These are phyloP conservation scores for Drosophila nr. fundita DNA, from an alignment of 2,888 invertebrate genomes.

Conservation along the genomic window DNA sequence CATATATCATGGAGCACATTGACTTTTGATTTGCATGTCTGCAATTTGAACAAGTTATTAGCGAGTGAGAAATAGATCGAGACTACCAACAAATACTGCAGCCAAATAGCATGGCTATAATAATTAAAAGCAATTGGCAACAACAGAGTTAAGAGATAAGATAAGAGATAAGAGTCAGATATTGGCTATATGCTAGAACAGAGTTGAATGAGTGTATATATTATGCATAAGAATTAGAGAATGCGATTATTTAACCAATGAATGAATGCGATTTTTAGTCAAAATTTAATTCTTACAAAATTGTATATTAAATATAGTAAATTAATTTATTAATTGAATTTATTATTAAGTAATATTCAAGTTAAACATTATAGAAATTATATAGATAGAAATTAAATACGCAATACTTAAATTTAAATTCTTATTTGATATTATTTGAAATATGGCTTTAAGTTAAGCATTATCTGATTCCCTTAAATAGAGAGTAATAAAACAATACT, in stretches of 20 bases:
- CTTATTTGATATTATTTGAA: too few species aligned
- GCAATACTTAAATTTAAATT: too few species aligned
- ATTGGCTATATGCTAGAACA: background rate
- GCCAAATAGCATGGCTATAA: background rate
- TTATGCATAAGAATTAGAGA: background rate
- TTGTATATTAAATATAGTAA: background rate
- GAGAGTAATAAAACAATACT: background rate
- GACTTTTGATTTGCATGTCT: slow-evolving; percentile 49
- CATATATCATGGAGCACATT: slow-evolving; percentile 30
- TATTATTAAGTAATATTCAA: background rate
- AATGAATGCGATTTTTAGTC: background rate
- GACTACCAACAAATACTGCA: background rate
- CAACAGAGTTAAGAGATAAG: background rate
- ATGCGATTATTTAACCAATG: background rate
- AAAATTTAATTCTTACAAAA: background rate
- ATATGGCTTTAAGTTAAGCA: too few species aligned
- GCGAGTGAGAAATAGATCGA: slow-evolving; percentile 2
- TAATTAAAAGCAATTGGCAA: background rate
- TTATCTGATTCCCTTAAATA: background rate
- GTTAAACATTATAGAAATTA: background rate
- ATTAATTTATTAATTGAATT: background rate
- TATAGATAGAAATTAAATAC: background rate
- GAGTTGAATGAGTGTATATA: background rate
- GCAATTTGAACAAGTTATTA: slow-evolving; percentile 42
- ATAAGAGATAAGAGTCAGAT: too few species aligned